Conservation (phyloP, 2,113 vertebrate genomes). For the Empidonax alnorum region DNA sequence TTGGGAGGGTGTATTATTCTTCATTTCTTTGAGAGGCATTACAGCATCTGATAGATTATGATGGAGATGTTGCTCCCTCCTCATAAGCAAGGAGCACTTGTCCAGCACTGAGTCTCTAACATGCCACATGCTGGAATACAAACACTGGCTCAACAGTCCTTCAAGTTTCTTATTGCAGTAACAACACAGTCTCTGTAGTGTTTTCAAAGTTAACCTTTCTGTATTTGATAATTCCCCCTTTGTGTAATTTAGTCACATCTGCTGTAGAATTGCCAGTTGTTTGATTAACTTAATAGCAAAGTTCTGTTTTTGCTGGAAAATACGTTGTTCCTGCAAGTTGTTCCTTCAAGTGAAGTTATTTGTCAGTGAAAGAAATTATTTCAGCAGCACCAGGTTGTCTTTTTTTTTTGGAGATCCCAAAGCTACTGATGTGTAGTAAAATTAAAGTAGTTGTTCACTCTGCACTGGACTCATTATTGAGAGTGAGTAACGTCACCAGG, state of each 20-base stretch:
- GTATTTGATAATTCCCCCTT: background rate
- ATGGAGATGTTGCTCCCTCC: background rate
- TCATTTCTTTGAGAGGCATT: background rate
- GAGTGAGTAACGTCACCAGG: slow-evolving; percentile 19
- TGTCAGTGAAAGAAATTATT: background rate
- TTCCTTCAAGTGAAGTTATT: background rate
- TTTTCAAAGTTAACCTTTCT: background rate
- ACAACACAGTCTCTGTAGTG: background rate
- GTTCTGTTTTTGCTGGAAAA: background rate
- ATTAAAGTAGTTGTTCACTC: background rate
- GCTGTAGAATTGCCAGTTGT: background rate
- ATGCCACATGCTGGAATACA: background rate
- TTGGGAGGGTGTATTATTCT: background rate
- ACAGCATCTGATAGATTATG: background rate
- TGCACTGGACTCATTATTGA: background rate
- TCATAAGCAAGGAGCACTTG: background rate
- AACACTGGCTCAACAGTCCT: background rate
- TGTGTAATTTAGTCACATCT: background rate
- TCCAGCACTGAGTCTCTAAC: background rate
- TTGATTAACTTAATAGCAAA: background rate
- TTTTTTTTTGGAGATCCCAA: background rate
- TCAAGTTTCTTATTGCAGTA: background rate
- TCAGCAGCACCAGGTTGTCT: background rate
- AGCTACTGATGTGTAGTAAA: background rate
- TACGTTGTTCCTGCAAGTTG: background rate